phyloP scores from a whole-genome alignment of 2,797 vertebrate genomes.

The Pithecia hirsuta region DNA sequence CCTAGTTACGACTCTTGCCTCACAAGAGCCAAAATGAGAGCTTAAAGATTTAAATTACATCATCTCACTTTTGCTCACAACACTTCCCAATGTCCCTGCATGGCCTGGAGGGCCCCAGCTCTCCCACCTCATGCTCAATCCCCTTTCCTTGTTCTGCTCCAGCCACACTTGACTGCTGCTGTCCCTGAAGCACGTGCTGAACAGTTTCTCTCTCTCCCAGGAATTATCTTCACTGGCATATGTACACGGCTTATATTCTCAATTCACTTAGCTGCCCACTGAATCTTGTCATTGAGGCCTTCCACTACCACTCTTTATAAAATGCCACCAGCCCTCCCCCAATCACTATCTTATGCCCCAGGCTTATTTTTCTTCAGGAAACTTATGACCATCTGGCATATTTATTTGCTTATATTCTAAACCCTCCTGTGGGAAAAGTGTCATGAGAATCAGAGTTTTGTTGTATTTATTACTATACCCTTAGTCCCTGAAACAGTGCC shows the following conservation, averaged over 20 bases:
- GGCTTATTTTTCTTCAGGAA: not conserved
- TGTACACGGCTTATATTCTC: rapidly evolving
- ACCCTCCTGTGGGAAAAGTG: not conserved
- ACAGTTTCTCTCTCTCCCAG: not conserved
- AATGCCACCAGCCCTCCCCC: not conserved
- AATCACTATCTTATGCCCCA: not conserved
- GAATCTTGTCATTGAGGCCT: not conserved
- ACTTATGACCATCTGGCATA: not conserved
- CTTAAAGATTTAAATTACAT: not conserved
- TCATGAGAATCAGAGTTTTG: not conserved
- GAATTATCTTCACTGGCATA: not conserved
- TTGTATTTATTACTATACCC: not conserved
- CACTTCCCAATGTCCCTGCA: rapidly evolving
- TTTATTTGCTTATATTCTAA: not conserved
- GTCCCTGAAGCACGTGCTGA: rapidly evolving
- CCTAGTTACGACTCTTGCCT: not conserved
- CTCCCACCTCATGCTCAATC: not conserved
- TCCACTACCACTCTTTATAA: not conserved
- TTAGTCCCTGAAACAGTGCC: not conserved
- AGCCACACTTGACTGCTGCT: not conserved
- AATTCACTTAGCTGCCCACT: not conserved
- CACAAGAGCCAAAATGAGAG: not conserved
- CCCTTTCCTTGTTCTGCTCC: not conserved
- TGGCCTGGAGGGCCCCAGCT: not conserved
- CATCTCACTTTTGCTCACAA: not conserved